Conservation (phyloP, 2,888 invertebrate genomes). For the Orchesella flavescens region DNA sequence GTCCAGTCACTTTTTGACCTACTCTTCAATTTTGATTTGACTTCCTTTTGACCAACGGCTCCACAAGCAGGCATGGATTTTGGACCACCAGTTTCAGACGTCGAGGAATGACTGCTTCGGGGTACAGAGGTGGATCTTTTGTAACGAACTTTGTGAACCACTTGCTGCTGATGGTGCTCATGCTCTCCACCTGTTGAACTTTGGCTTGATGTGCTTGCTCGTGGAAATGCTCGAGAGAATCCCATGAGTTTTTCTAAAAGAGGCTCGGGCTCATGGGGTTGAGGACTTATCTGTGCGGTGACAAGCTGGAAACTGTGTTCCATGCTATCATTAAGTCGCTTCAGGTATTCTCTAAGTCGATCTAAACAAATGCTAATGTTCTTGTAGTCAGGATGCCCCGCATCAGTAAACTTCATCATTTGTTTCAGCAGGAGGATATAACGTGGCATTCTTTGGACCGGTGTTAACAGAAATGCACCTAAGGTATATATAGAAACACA, state of each 20-base stretch:
- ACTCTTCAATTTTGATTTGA: constrained; percentile 63
- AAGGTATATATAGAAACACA: too few relatives aligned
- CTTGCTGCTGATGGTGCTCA: constrained; percentile 37
- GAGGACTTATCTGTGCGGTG: constrained; percentile 72
- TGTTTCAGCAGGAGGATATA: constrained; percentile 75
- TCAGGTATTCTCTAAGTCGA: constrained; percentile 74
- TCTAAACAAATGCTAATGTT: constrained; percentile 74
- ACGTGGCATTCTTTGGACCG: constrained; percentile 75
- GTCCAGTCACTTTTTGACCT: constrained; percentile 69
- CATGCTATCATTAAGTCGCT: constrained; percentile 75
- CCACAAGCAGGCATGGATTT: constrained; percentile 70
- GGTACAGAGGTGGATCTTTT: constrained; percentile 67
- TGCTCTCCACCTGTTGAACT: constrained; percentile 60
- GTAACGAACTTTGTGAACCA: constrained; percentile 57
- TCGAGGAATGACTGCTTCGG: constrained; percentile 43
- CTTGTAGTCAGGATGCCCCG: constrained; percentile 74
- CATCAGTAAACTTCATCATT: constrained; percentile 74
- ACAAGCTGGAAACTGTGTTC: constrained; percentile 75
- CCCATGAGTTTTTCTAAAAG: constrained; percentile 49
- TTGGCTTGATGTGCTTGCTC: constrained; percentile 65
- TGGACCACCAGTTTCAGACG: constrained; percentile 34
- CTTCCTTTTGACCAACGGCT: constrained; percentile 70
- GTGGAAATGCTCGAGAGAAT: constrained; percentile 44
- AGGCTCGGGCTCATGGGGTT: constrained; percentile 58
- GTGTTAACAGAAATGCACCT: constrained; percentile 75